phyloP scores from a whole-genome alignment of 2,888 invertebrate genomes.

The Corbicula japonica region DNA sequence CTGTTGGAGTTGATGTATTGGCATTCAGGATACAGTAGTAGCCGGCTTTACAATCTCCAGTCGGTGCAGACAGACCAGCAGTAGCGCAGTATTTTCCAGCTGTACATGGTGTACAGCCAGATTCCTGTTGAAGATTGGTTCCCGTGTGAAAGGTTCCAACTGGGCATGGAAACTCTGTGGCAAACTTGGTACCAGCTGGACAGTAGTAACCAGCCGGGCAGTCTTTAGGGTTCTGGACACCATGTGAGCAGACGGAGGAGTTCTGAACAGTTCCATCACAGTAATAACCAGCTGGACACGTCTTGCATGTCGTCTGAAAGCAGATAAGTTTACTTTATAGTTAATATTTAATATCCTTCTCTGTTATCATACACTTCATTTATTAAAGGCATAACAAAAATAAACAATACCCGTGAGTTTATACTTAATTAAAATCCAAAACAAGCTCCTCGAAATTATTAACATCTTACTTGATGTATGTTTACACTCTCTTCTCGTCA shows the following conservation, averaged over 20 bases:
- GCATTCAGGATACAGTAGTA: constrained; percentile 79
- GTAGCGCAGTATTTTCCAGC: constrained; percentile 82
- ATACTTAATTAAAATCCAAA: no score
- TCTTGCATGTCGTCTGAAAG: constrained; percentile 79
- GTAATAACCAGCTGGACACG: constrained; percentile 82
- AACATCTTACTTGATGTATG: no score
- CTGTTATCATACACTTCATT: no score
- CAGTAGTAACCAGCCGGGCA: constrained; percentile 84
- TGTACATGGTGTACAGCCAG: constrained; percentile 81
- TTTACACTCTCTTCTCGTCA: no score
- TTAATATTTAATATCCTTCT: no score
- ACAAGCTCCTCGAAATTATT: no score
- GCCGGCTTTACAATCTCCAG: constrained; percentile 77
- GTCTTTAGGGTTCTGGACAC: constrained; percentile 82
- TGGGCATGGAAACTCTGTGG: constrained; percentile 81
- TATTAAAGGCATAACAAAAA: no score
- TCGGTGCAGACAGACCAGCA: constrained; percentile 75
- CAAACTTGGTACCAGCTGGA: constrained; percentile 78
- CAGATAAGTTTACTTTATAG: no score
- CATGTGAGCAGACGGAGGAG: constrained; percentile 81
- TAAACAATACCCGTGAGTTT: no score
- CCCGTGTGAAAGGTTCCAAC: constrained; percentile 79
- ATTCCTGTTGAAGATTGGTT: constrained; percentile 65
- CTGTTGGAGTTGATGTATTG: constrained; percentile 73
- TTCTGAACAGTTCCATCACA: constrained; percentile 85